Percentiles rank a stretch among this genome's conserved stretches.
Conservation (phyloP, 2,888 invertebrate species). For the Oxyscelio sp. region DNA sequence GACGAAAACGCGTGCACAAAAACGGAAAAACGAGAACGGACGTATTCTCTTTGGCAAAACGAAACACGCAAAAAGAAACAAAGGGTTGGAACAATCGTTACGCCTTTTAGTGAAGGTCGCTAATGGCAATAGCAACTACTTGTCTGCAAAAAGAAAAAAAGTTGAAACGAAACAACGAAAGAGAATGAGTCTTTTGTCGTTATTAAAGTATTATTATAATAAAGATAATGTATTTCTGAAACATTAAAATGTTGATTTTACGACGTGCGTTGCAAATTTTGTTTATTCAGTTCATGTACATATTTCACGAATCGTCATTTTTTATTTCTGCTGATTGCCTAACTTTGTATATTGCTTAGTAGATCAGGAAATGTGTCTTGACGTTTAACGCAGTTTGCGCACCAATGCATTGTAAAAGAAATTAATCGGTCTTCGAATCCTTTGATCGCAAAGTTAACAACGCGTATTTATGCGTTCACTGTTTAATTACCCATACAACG, state of each 20-base stretch:
- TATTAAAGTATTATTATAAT: slow-evolving; percentile 10
- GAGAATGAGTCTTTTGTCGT: slow-evolving; percentile 6
- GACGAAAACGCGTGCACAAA: slow-evolving; percentile 48
- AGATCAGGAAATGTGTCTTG: slow-evolving; percentile 78
- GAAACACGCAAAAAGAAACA: slow-evolving; percentile 72
- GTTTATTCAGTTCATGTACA: too few species aligned
- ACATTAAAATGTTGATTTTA: slow-evolving; percentile 1
- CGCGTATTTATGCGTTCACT: slow-evolving; percentile 86
- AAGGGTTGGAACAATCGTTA: slow-evolving; percentile 67
- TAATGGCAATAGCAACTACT: slow-evolving; percentile 59
- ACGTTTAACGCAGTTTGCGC: slow-evolving; percentile 50
- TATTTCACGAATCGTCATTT: too few species aligned
- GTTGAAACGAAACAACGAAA: slow-evolving; percentile 17
- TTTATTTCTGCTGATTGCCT: too few species aligned
- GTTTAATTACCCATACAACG: slow-evolving; percentile 58
- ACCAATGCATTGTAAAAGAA: slow-evolving; percentile 78
- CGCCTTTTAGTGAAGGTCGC: slow-evolving; percentile 66
- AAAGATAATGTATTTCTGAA: slow-evolving; percentile 13
- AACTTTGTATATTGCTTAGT: too few species aligned
- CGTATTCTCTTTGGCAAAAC: slow-evolving; percentile 59
- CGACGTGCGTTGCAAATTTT: neutral
- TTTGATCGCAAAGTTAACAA: slow-evolving; percentile 86
- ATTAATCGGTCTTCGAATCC: slow-evolving; percentile 82
- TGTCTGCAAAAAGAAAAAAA: slow-evolving; percentile 31
- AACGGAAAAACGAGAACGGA: slow-evolving; percentile 44